Conservation (phyloP, 2,113 vertebrate genomes). For the Theropithecus gelada region DNA sequence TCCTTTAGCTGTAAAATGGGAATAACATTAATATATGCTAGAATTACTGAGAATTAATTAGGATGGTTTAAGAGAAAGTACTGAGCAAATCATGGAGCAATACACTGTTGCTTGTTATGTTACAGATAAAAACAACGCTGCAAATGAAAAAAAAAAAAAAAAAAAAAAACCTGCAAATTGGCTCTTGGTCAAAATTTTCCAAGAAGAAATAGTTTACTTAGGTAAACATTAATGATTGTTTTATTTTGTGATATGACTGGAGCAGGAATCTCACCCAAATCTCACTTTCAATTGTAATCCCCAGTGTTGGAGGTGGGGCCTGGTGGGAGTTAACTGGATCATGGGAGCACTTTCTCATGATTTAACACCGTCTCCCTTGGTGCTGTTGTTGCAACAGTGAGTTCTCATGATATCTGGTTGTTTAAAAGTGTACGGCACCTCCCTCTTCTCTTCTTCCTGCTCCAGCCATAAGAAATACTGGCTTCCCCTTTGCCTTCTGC, state of each 20-base stretch:
- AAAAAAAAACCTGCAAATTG: background rate
- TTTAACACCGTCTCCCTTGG: too few relatives aligned
- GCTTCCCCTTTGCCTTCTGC: too few relatives aligned
- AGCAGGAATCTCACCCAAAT: too few relatives aligned
- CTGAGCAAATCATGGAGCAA: background rate
- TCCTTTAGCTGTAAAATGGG: background rate
- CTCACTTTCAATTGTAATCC: too few relatives aligned
- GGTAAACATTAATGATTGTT: background rate
- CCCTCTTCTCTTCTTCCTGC: too few relatives aligned
- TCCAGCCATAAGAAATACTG: too few relatives aligned
- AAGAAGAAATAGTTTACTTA: background rate
- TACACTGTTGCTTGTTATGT: background rate
- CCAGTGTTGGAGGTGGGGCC: too few relatives aligned
- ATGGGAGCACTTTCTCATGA: too few relatives aligned
- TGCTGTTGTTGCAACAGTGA: too few relatives aligned
- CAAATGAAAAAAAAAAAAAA: background rate
- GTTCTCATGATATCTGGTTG: too few relatives aligned
- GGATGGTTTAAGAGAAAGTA: background rate
- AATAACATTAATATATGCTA: background rate
- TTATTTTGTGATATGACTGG: background rate
- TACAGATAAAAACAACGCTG: background rate
- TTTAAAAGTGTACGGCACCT: too few relatives aligned
- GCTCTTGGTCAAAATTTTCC: background rate
- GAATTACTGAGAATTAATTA: background rate
- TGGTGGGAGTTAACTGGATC: too few relatives aligned